Conservation (phyloP, 2,113 vertebrate genomes). For the Tachysurus vachellii region DNA sequence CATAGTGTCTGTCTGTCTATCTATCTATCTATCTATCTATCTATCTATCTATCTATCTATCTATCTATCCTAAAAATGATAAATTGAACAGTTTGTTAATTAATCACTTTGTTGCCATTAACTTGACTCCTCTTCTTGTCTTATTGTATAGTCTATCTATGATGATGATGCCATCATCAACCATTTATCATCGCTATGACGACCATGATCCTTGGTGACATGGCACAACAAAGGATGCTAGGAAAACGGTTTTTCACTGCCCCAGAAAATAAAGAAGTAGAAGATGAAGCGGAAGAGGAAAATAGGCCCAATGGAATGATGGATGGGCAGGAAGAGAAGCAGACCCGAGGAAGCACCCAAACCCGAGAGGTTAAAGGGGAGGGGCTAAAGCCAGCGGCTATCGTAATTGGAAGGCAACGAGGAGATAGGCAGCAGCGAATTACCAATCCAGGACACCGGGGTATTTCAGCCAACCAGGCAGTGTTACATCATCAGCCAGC, state of each 20-base stretch:
- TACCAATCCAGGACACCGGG: conserved; percentile 61
- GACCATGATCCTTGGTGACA: conserved; percentile 81
- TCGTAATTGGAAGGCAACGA: conserved; percentile 72
- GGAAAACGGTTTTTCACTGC: conserved; percentile 77
- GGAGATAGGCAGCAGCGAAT: conserved; percentile 64
- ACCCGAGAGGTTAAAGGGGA: conserved; percentile 70
- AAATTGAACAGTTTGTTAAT: not conserved
- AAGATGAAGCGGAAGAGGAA: conserved; percentile 81
- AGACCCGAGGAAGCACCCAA: conserved; percentile 64
- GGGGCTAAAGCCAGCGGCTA: conserved; percentile 69
- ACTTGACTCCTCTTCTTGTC: not conserved
- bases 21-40: too few species aligned
- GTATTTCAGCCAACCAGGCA: conserved; percentile 64
- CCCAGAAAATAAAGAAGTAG: conserved; percentile 76
- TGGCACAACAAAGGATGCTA: conserved; percentile 81
- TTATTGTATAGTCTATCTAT: conserved; percentile 56
- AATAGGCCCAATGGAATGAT: conserved; percentile 69
- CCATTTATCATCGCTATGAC: conserved; percentile 78
- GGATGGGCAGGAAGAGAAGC: conserved; percentile 59
- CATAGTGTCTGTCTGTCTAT: too few species aligned
- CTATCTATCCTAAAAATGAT: not conserved
- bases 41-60: not conserved
- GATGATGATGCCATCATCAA: conserved; percentile 72
- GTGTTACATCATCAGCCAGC: conserved; percentile 62
- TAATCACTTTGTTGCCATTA: not conserved